Evolutionary conservation across 2,797 vertebrate species (phyloP), one percentile per base, ranked within the genome.

Genomic region (Pantherophis alleghaniensis): DNA sequence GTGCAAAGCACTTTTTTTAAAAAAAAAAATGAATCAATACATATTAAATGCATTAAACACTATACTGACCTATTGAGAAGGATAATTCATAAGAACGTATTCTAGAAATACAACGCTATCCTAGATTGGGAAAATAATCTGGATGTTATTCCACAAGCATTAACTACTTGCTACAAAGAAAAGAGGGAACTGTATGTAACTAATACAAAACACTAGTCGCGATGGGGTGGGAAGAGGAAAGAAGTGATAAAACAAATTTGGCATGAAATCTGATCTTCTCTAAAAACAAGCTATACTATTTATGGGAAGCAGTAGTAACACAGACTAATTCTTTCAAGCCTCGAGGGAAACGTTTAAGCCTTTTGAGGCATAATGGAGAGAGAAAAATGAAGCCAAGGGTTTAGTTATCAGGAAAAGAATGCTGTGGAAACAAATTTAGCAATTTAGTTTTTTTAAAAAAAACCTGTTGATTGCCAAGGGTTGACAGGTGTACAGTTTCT

Each of bases 401-500:
- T 88, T 95, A 91, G 95, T 96, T 96, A 94, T 97, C 95, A 95
- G 93, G 92, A 92, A 96, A 93, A 96, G 93, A 97, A 96, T 95
- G 92, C 95, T 91, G 91, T 95, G 93, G 94, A 97, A 97, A 96
- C 95, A 96, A 94, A 95, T 92, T 97, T 94, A 94, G 95, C 95
- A 96, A 97, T 97, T 97, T 97, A 88, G 51, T 37, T 42, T 37
- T 63, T 26, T 20, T 5, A 47, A 37, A 91, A 91, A 61, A 47
- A 95, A 94, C 55, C 93, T 93, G 57, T 90, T 59, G 92, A 94
- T 96, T 97, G 97, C 97, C 96, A 97, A 97, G 95, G 96, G 90
- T 95, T 95, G 95, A 97, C 98, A 98, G 97, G 97, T 98, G 97
- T 97, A 95, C 92, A 53, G 93, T 96, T 97, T 96, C 95, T 97